These are phyloP conservation scores for Lontra canadensis DNA, from an alignment of 2,113 vertebrate genomes.

Conservation along the genomic window DNA sequence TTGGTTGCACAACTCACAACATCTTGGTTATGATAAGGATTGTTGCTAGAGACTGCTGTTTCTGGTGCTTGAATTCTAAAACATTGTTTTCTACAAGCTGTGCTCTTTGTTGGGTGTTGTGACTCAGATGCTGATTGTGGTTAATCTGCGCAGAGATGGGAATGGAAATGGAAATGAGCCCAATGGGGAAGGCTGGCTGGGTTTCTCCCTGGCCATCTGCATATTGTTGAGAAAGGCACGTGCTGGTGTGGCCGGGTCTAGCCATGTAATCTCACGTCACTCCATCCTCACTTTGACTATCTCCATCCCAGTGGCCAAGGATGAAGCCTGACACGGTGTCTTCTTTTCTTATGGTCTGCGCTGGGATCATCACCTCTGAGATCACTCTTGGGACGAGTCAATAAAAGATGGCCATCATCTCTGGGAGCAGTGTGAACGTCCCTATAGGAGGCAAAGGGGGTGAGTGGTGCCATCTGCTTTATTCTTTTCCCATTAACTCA, in stretches of 20 bases:
- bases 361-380: not conserved
- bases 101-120: not conserved
- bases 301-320: not conserved
- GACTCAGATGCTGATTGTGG: not conserved
- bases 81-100: conserved; percentile 6
- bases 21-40: conserved; percentile 22
- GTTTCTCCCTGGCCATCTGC: not conserved
- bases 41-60: not conserved
- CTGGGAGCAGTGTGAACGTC: not conserved
- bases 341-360: not conserved
- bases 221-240: not conserved
- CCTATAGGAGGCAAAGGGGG: not conserved
- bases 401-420: not conserved
- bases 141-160: not conserved
- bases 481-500: not conserved
- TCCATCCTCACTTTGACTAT: not conserved
- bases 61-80: conserved; percentile 12
- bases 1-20: conserved; percentile 59
- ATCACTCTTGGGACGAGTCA: not conserved
- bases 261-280: not conserved
- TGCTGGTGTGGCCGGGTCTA: not conserved
- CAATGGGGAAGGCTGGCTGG: not conserved
- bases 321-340: not conserved
- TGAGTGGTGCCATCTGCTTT: not conserved
- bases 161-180: not conserved